These are phyloP conservation scores for Galago senegalensis DNA, from an alignment of 2,797 vertebrate genomes.

Conservation along the genomic window DNA sequence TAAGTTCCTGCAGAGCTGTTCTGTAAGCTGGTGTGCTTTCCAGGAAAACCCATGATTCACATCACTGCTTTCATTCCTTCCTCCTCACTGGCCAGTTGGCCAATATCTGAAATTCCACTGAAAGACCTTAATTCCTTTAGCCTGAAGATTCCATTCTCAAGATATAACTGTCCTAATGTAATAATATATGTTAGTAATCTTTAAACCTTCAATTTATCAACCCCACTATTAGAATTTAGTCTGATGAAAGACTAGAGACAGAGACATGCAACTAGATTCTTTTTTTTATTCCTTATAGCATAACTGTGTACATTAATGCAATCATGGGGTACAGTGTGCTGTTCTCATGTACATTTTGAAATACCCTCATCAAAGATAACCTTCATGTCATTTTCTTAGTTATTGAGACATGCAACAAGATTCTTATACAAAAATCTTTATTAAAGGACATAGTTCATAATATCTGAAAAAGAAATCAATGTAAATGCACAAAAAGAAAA, in stretches of 20 bases:
- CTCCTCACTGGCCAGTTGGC: not conserved
- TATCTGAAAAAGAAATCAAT: not conserved
- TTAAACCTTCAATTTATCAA: conserved; percentile 15
- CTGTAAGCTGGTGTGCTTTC: not conserved
- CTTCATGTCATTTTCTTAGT: no score
- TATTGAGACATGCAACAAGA: not conserved
- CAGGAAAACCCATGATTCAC: not conserved
- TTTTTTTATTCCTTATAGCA: not conserved
- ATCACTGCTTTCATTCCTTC: not conserved
- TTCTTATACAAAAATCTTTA: not conserved
- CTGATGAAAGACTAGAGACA: not conserved
- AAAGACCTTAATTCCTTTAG: not conserved
- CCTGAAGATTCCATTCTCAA: not conserved
- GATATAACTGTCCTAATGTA: not conserved
- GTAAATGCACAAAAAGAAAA: not conserved
- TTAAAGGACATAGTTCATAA: not conserved
- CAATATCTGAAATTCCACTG: not conserved
- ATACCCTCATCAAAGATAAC: no score
- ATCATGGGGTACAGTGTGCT: no score
- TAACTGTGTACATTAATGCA: no score
- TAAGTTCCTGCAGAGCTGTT: not conserved
- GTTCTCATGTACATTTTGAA: no score
- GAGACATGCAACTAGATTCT: not conserved
- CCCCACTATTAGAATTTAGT: not conserved
- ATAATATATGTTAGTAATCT: not conserved